Evolutionary conservation across 2,113 vertebrate species (phyloP).

Genomic region (Tichodroma muraria): DNA sequence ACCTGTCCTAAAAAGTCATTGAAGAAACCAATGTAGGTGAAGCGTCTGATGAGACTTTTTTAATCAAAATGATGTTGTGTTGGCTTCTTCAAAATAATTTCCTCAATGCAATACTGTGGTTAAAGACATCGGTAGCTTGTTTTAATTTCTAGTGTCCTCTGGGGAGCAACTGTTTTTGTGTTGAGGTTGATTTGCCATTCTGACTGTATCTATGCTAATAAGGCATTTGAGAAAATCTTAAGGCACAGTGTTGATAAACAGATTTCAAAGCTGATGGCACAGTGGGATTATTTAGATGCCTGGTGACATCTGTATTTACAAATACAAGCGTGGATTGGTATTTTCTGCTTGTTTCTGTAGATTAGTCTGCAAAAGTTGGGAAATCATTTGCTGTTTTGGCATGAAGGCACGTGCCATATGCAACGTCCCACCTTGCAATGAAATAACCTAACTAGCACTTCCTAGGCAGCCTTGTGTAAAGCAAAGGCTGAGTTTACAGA

Average conservation of each 20-base stretch:
- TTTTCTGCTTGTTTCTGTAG: neutral
- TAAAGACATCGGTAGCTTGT: neutral
- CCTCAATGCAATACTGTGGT: neutral
- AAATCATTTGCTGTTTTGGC: neutral
- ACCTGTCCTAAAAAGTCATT: neutral
- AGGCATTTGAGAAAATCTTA: neutral
- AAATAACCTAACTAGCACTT: neutral
- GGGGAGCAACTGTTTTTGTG: neutral
- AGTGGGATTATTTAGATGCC: neutral
- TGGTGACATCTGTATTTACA: neutral
- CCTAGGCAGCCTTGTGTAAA: neutral
- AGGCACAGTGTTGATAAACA: neutral
- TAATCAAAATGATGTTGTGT: neutral
- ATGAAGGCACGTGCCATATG: accelerated
- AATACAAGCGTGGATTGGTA: neutral
- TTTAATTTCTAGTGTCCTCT: neutral
- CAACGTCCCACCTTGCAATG: neutral
- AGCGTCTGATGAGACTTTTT: neutral
- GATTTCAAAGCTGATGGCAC: neutral
- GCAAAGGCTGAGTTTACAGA: neutral
- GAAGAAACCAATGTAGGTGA: neutral
- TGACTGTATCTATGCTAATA: neutral
- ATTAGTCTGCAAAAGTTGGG: neutral
- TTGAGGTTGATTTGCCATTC: neutral
- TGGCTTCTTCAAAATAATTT: neutral